A percentile compares a stretch with the other conserved stretches of the same genome.
These are phyloP conservation scores for Pyrrhia umbra DNA, from an alignment of 2,888 invertebrate species.

Conservation along the genomic window DNA sequence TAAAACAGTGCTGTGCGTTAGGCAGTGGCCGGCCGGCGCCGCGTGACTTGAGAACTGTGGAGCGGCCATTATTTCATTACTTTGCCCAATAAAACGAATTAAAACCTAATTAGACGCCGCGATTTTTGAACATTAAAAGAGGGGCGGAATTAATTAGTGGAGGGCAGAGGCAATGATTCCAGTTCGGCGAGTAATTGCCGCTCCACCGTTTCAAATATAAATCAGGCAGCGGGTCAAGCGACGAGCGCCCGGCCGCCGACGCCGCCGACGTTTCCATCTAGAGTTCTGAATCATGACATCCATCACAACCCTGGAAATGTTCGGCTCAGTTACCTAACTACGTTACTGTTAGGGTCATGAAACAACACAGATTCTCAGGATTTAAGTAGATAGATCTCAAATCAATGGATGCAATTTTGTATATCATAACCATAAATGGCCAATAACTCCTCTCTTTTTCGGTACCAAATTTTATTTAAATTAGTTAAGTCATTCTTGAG, in stretches of 20 bases:
- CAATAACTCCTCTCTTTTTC: too few relatives aligned
- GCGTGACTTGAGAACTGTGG: slow-evolving; percentile 70
- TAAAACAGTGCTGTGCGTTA: slow-evolving; percentile 71
- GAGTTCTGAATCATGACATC: neutral
- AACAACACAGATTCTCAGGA: too few relatives aligned
- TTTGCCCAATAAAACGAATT: slow-evolving; percentile 89
- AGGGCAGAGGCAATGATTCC: slow-evolving; percentile 87
- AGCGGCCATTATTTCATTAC: slow-evolving; percentile 83
- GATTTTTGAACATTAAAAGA: slow-evolving; percentile 90
- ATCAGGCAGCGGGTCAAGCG: slow-evolving; percentile 67
- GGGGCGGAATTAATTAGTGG: slow-evolving; percentile 89
- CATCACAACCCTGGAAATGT: neutral
- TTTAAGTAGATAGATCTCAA: too few relatives aligned
- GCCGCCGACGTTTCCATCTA: too few relatives aligned
- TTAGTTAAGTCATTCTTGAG: too few relatives aligned
- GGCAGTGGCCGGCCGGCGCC: slow-evolving; percentile 52
- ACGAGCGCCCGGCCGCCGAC: slow-evolving; percentile 41
- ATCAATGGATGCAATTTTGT: too few relatives aligned
- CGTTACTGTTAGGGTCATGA: too few relatives aligned
- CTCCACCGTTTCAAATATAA: slow-evolving; percentile 79
- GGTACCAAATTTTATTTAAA: too few relatives aligned
- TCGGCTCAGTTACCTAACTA: neutral
- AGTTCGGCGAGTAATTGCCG: slow-evolving; percentile 86
- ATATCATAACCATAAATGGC: too few relatives aligned
- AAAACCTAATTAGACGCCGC: slow-evolving; percentile 89